phyloP scores from a whole-genome alignment of 2,113 vertebrate genomes.

The Rallus limicola region DNA sequence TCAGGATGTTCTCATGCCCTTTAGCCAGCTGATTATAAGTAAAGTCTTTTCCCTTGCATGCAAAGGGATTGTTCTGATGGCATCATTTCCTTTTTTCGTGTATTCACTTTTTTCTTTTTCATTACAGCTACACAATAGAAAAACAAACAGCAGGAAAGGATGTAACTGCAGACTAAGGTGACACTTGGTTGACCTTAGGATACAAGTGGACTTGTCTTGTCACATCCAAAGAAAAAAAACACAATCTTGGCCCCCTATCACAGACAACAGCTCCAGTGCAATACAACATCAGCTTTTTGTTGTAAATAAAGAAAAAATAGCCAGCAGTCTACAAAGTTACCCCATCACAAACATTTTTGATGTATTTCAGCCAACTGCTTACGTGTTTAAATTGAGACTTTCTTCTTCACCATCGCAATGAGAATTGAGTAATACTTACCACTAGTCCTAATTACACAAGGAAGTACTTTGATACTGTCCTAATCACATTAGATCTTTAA shows the following conservation, averaged over 20 bases:
- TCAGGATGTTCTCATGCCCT: conserved; percentile 52
- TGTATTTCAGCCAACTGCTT: background rate
- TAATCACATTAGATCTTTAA: background rate
- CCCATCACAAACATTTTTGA: background rate
- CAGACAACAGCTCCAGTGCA: background rate
- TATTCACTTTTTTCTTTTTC: background rate
- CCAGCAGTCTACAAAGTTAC: background rate
- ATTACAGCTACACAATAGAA: conserved; percentile 46
- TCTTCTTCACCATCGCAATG: background rate
- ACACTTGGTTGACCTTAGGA: conserved; percentile 43
- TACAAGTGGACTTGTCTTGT: background rate
- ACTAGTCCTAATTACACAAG: background rate
- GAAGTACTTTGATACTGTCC: background rate
- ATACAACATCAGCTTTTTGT: background rate
- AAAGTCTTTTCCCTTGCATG: background rate
- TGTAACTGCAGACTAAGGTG: conserved; percentile 4
- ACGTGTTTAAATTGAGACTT: background rate
- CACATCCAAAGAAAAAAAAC: background rate
- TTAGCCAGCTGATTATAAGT: background rate
- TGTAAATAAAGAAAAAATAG: background rate
- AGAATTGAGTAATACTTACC: background rate
- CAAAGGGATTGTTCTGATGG: conserved; percentile 6
- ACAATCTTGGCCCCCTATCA: background rate
- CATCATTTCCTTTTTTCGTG: conserved; percentile 43
- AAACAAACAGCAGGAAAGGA: conserved; percentile 48